Conservation (phyloP, 2,888 invertebrate species). For the Petrolisthes manimaculis region DNA sequence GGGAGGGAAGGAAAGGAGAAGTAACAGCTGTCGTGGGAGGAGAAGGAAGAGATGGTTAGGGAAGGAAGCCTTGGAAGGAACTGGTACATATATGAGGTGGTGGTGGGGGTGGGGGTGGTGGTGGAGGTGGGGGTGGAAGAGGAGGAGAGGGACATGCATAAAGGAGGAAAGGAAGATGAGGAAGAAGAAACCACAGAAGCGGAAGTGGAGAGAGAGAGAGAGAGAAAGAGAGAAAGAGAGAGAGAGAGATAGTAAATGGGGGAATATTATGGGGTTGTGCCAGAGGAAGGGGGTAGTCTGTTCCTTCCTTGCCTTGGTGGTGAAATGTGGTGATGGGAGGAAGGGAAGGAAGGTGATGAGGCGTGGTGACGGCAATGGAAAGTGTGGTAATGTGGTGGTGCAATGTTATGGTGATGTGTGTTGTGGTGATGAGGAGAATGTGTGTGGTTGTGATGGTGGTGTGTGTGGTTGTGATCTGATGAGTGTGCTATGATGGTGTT, state of each 20-base stretch:
- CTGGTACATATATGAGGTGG: not conserved
- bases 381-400: constrained; percentile 20
- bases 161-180: constrained; percentile 12
- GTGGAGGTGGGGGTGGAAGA: constrained; percentile 17
- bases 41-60: not conserved
- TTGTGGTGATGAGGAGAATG: no score
- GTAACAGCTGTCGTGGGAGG: constrained; percentile 12
- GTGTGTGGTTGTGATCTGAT: no score
- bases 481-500: no score
- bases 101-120: not conserved
- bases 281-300: no score
- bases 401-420: no score
- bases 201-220: constrained; percentile 40
- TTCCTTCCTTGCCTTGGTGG: not conserved
- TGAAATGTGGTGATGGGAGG: constrained; percentile 15
- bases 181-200: constrained; percentile 6
- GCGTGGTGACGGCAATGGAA: not conserved
- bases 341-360: constrained; percentile 26
- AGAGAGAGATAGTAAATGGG: not conserved
- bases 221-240: not conserved
- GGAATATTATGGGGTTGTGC: not conserved
- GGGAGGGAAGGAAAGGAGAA: constrained; percentile 13
- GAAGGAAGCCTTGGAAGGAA: not conserved
- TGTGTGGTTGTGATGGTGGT: no score
- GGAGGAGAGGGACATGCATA: not conserved